phyloP scores from a whole-genome alignment of 1,140 invertebrate species.

The Asobara japonica region DNA sequence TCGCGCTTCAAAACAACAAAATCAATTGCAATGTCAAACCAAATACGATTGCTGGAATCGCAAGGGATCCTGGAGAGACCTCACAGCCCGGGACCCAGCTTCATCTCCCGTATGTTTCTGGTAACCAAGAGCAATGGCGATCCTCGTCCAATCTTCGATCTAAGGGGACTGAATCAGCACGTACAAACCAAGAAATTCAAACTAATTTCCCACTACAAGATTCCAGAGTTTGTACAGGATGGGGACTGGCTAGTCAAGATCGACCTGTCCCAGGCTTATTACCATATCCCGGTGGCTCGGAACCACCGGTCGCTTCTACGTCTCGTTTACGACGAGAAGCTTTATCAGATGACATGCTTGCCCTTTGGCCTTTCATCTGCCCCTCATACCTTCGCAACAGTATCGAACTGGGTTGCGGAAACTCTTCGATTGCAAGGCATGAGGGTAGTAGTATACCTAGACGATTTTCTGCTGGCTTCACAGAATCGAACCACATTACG shows the following conservation, averaged over 20 bases:
- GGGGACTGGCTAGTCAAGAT: conserved; percentile 51
- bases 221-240: conserved; percentile 45
- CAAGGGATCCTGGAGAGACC: conserved; percentile 36
- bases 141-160: conserved; percentile 46
- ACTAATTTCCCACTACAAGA: conserved; percentile 42
- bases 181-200: conserved; percentile 43
- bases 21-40: conserved; percentile 37
- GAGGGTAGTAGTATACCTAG: conserved; percentile 43
- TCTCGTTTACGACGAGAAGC: conserved; percentile 40
- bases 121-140: conserved; percentile 33
- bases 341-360: conserved; percentile 42
- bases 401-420: conserved; percentile 53
- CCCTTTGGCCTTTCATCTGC: conserved; percentile 49
- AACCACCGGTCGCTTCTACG: conserved; percentile 46
- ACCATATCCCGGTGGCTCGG: conserved; percentile 46
- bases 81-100: conserved; percentile 31
- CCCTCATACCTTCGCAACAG: conserved; percentile 46
- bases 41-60: conserved; percentile 35
- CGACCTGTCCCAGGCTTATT: conserved; percentile 52
- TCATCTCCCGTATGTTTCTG: conserved; percentile 53
- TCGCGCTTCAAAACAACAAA: conserved; percentile 36
- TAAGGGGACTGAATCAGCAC: conserved; percentile 43
- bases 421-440: conserved; percentile 37
- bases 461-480: conserved; percentile 48
- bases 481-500: conserved; percentile 41